Base-by-base conservation (phyloP, 2,888 invertebrate species). In the Cryptophagus acutangulus region DNA sequence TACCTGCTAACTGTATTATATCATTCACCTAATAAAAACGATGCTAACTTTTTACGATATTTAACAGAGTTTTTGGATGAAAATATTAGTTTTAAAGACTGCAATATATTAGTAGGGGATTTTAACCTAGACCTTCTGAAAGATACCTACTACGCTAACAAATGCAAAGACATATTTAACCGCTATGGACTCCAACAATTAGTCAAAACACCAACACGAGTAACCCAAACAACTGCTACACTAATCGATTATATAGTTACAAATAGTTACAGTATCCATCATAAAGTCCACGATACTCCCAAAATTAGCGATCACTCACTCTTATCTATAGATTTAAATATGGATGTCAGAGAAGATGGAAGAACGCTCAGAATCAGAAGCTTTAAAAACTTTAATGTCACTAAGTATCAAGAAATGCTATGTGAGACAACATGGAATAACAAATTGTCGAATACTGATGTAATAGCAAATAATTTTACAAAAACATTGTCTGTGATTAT, bases 261-360 rank as follows among this genome's bases (percentile, higher is more conserved):
- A 33, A 33, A 33, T 17, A 33, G 4, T 13, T 15, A 17, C 5
- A 4, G 9, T 4, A 13, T 33, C n/a, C 9, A 13, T 6, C n/a
- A 8, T 9, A 17, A 33, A 33, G 15, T 17, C 5, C 5, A 33
- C 10, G 4, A 9, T 14, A 9, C 16, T 10, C 33, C 33, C 13
- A 33, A 16, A 17, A 33, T 33, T 15, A 33, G 33, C 16, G 33
- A 33, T 10, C 33, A 33, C 16, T 33, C 8, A 14, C 6, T 33
- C 5, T 8, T 33, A 9, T 14, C 15, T 9, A 13, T 33, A 4
- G 4, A 33, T 10, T 15, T 33, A n/a, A 10, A 33, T 5, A 16
- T 13, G 17, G 17, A 17, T 8, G 3, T 6, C 6, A 8, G 12
- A n/a, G 9, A 5, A 33, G 10, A 29, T 12, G 13, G 10, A 29